Base-by-base conservation (phyloP, 2,113 vertebrate genomes). In the Sorex araneus region DNA sequence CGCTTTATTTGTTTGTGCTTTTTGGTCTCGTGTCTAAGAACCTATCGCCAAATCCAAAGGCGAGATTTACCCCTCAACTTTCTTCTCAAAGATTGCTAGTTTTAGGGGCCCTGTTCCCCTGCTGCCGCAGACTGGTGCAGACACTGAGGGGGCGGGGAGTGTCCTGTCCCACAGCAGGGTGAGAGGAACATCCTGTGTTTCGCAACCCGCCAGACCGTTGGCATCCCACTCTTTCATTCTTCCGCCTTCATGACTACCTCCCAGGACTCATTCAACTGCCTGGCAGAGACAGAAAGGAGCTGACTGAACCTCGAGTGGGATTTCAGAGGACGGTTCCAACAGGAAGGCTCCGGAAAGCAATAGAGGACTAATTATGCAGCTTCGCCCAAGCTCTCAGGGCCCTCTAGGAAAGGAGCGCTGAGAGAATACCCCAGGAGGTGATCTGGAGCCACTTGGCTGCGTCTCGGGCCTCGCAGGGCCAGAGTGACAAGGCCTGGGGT, bases 11-110 rank as follows among this genome's bases (percentile, higher is more conserved):
- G 70, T 27, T 88, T 83, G 28, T 76, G 36, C 36, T 77, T 88
- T 21, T 70, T 77, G 47, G 63, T 83, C 36, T 76, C n/a, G 70
- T 47, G 16, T 76, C 28, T 43, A 92, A 92, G 43, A 73, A 82
- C 43, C 21, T 60, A 77, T 25, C 47, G 18, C 60, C 60, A 74
- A 82, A 75, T 67, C 16, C 45, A 30, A 43, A 75, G 34, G 75
- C 30, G 30, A 36, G 63, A 69, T 57, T 70, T 30, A 69, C 45
- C 36, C 32, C 0, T 54, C 28, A 8, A 8, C 67, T 69, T 88
- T 75, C 19, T 47, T 77, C 73, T 54, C 36, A 70, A 66, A 81
- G 66, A 71, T 89, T 73, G 63, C 57, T 21, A 63, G 57, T 50
- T 82, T 76, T 83, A n/a, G 28, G 34, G 18, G 45, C 12, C 16